Percentiles rank a stretch among this genome's conserved stretches.
phyloP scores from a whole-genome alignment of 2,797 vertebrate species.

The Cirrhinus mrigala region DNA sequence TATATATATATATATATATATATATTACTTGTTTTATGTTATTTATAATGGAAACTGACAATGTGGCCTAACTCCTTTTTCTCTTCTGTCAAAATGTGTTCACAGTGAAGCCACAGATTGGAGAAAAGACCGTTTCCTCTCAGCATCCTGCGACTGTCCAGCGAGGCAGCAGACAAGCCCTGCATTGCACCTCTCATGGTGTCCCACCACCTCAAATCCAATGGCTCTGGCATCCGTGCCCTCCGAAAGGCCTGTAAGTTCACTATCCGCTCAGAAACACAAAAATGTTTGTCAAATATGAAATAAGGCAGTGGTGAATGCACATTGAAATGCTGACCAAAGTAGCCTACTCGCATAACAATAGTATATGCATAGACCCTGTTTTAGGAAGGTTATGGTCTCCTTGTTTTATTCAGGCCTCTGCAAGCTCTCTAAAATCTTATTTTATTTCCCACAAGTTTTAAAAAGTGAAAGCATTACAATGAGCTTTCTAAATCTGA shows the following conservation, averaged over 20 bases:
- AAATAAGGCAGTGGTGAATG: background rate
- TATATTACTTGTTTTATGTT: too few species aligned
- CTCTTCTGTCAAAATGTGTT: background rate
- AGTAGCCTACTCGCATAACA: background rate
- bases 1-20: too few species aligned
- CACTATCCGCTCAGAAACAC: background rate
- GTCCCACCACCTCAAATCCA: slow-evolving; percentile 86
- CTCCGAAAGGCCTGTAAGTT: slow-evolving; percentile 89
- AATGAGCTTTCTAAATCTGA: slow-evolving; percentile 22
- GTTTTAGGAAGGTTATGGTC: background rate
- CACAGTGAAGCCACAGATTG: slow-evolving; percentile 93
- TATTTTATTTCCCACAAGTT: background rate
- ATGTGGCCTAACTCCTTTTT: background rate
- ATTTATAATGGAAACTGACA: background rate
- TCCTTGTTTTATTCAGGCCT: background rate
- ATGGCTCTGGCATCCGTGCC: slow-evolving; percentile 93
- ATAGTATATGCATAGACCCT: background rate
- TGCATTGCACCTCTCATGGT: slow-evolving; percentile 90
- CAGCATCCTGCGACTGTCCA: slow-evolving; percentile 82
- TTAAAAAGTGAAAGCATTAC: slow-evolving; percentile 47
- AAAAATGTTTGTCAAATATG: background rate
- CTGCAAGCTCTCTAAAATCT: background rate
- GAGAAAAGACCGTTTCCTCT: slow-evolving; percentile 88
- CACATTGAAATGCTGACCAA: background rate
- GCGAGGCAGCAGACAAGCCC: slow-evolving; percentile 82